Conservation (phyloP, 2,888 invertebrate genomes). For the Matsumyia berberina region DNA sequence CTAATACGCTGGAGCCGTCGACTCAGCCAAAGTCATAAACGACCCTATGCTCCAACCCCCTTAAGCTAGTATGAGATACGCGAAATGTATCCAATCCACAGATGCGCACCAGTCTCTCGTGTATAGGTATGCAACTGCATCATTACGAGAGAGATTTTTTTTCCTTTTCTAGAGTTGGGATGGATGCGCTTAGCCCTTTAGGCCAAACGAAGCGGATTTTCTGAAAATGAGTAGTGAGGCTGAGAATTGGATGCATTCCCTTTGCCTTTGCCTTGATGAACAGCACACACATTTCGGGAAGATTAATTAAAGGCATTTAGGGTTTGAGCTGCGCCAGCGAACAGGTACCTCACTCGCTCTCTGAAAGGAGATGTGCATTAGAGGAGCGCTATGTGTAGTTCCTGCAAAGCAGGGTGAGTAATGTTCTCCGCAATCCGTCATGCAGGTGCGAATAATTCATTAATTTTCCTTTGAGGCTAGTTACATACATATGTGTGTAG, state of each 20-base stretch:
- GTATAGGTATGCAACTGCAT: slow-evolving; percentile 40
- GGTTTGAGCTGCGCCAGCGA: slow-evolving; percentile 35
- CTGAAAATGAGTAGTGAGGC: slow-evolving; percentile 50
- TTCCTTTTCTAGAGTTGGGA: slow-evolving; percentile 16
- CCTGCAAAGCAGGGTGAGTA: slow-evolving; percentile 75
- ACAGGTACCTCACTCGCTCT: slow-evolving; percentile 49
- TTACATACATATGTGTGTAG: background rate
- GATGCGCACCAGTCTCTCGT: slow-evolving; percentile 20
- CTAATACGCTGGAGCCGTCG: slow-evolving; percentile 40
- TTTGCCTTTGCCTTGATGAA: slow-evolving; percentile 30
- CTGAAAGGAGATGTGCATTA: slow-evolving; percentile 17
- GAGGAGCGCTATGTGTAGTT: slow-evolving; percentile 33
- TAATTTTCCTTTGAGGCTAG: slow-evolving; percentile 79
- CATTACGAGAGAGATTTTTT: slow-evolving; percentile 15
- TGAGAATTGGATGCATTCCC: slow-evolving; percentile 44
- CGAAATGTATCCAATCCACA: slow-evolving; percentile 52
- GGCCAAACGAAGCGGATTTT: slow-evolving; percentile 47
- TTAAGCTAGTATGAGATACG: slow-evolving; percentile 53
- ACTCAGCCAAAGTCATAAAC: slow-evolving; percentile 30
- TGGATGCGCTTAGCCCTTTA: slow-evolving; percentile 49
- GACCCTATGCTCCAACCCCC: slow-evolving; percentile 43
- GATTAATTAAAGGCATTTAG: slow-evolving; percentile 69
- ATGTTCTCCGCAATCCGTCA: slow-evolving; percentile 82
- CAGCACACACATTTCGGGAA: slow-evolving; percentile 56
- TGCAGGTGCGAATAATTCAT: slow-evolving; percentile 84